A percentile compares a stretch with the other conserved stretches of the same genome.
Evolutionary conservation across 2,888 invertebrate species (phyloP).

Genomic region (Drosophila prolongata): DNA sequence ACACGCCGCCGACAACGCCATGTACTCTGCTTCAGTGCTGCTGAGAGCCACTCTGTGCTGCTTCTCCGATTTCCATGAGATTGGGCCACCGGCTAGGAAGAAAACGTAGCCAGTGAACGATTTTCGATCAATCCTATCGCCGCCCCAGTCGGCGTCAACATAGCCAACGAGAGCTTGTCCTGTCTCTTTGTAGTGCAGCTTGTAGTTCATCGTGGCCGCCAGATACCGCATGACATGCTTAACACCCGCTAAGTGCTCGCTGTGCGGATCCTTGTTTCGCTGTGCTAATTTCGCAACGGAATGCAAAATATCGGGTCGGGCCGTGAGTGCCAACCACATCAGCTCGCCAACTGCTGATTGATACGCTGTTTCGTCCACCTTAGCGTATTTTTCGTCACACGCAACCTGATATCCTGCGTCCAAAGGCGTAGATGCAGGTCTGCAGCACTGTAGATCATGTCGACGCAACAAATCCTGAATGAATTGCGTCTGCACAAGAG

Average conservation of each 20-base stretch:
- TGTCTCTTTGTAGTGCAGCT: no score
- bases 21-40: no score
- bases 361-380: neutral
- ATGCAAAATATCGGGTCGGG: neutral
- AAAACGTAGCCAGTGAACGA: neutral
- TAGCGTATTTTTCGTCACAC: neutral
- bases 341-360: neutral
- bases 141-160: constrained; percentile 1
- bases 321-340: neutral
- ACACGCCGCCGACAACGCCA: no score
- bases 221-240: constrained; percentile 1
- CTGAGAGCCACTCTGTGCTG: no score
- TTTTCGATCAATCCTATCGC: neutral
- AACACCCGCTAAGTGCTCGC: neutral
- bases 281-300: neutral
- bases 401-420: neutral
- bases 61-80: no score
- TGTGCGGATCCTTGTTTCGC: neutral
- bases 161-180: neutral
- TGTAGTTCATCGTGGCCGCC: neutral
- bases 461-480: neutral
- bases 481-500: neutral
- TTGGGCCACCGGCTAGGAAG: neutral
- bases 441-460: neutral
- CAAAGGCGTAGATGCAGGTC: neutral